A percentile compares a stretch with the other conserved stretches of the same genome.
phyloP scores from a whole-genome alignment of 2,888 invertebrate genomes.

The Pristionchus japonicus region DNA sequence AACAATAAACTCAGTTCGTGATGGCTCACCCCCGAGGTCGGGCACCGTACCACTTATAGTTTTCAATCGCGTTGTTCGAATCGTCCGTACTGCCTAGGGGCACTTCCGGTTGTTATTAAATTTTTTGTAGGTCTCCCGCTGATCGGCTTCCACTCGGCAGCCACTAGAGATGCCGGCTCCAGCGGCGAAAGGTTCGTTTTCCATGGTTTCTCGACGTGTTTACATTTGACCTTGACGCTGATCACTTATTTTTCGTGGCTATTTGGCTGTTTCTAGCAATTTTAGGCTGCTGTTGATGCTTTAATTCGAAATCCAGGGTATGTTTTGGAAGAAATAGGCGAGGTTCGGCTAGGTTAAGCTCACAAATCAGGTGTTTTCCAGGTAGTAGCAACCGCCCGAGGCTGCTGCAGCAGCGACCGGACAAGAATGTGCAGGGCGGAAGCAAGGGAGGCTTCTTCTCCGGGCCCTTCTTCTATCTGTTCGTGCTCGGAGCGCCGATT shows the following conservation, averaged over 20 bases:
- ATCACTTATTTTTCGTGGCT: background rate
- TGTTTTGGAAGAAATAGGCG: background rate
- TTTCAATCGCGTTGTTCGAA: background rate
- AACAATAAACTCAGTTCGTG: background rate
- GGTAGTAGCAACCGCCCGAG: constrained; percentile 19
- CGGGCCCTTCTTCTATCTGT: constrained; percentile 8
- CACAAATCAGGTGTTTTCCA: background rate
- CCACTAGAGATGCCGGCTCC: background rate
- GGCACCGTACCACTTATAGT: background rate
- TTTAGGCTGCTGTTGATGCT: no score
- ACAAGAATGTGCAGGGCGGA: background rate
- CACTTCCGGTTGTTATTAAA: background rate
- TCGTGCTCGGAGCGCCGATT: background rate
- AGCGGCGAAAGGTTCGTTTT: constrained; percentile 4
- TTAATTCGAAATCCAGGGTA: background rate
- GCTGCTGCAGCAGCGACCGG: constrained; percentile 26
- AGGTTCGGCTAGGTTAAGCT: background rate
- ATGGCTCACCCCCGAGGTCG: background rate
- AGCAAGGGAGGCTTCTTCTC: constrained; percentile 13
- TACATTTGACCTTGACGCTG: background rate
- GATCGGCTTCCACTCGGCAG: background rate
- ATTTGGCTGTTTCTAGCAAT: background rate
- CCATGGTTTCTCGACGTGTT: background rate
- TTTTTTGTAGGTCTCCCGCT: background rate
- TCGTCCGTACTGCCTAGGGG: background rate